These are phyloP conservation scores for Taenaris catops DNA, from an alignment of 2,888 invertebrate species.

Conservation along the genomic window DNA sequence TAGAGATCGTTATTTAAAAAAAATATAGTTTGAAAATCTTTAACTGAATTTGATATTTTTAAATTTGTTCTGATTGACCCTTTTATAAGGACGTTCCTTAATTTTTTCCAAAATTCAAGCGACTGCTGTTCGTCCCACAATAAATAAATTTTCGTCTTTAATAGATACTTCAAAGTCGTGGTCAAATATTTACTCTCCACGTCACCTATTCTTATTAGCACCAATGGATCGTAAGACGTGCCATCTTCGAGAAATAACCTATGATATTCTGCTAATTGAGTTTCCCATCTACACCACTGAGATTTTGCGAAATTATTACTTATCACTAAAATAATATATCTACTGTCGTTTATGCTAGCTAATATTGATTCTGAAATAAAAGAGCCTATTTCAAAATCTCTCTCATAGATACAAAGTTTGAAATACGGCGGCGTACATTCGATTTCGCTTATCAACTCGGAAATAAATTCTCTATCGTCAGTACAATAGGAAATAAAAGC, in stretches of 20 bases:
- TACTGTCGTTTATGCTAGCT: slow-evolving; percentile 81
- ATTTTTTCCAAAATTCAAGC: slow-evolving; percentile 62
- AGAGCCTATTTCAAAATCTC: slow-evolving; percentile 83
- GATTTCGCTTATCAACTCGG: slow-evolving; percentile 78
- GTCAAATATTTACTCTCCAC: slow-evolving; percentile 76
- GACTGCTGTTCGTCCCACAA: slow-evolving; percentile 76
- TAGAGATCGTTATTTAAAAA: too few relatives aligned
- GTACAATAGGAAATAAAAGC: slow-evolving; percentile 82
- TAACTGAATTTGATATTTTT: too few relatives aligned
- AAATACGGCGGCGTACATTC: slow-evolving; percentile 80
- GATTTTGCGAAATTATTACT: slow-evolving; percentile 84
- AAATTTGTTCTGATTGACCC: too few relatives aligned
- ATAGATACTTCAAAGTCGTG: slow-evolving; percentile 79
- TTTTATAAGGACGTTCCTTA: slow-evolving; percentile 43
- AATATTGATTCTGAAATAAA: slow-evolving; percentile 83
- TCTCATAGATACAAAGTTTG: slow-evolving; percentile 84
- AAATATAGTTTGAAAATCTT: too few relatives aligned
- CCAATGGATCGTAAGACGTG: slow-evolving; percentile 76
- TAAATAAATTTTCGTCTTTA: slow-evolving; percentile 83
- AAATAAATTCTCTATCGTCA: slow-evolving; percentile 81
- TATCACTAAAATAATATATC: slow-evolving; percentile 82
- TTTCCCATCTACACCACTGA: slow-evolving; percentile 87
- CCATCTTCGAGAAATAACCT: slow-evolving; percentile 80
- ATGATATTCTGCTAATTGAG: slow-evolving; percentile 83
- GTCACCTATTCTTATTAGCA: slow-evolving; percentile 82